Evolutionary conservation across 1,140 invertebrate species (phyloP).

Genomic region (Caenorhabditis brenneri): DNA sequence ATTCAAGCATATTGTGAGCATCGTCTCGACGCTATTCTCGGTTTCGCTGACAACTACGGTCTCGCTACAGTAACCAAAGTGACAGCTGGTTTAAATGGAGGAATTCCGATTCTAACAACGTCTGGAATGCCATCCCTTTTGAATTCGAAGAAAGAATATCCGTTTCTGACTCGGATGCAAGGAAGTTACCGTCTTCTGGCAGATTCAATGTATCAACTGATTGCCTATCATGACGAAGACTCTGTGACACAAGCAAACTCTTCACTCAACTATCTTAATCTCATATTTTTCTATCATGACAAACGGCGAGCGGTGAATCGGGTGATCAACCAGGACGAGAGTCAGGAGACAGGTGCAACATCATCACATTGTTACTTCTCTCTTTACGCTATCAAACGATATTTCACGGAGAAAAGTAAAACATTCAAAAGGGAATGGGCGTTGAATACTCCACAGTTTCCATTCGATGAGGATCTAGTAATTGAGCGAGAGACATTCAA

Average conservation of each 20-base stretch:
- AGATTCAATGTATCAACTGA: slow-evolving; percentile 65
- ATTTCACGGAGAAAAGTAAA: slow-evolving; percentile 64
- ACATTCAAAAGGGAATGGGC: slow-evolving; percentile 66
- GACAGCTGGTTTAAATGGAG: slow-evolving; percentile 79
- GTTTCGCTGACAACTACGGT: slow-evolving; percentile 88
- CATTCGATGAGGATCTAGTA: slow-evolving; percentile 68
- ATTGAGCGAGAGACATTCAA: slow-evolving; percentile 57
- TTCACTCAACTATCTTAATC: slow-evolving; percentile 62
- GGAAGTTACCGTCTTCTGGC: slow-evolving; percentile 81
- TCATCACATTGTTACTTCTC: slow-evolving; percentile 68
- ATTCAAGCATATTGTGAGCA: slow-evolving; percentile 63
- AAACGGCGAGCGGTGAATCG: slow-evolving; percentile 67
- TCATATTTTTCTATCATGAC: slow-evolving; percentile 71
- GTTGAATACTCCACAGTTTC: slow-evolving; percentile 60
- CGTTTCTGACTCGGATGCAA: slow-evolving; percentile 84
- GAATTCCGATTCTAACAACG: slow-evolving; percentile 84
- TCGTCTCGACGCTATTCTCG: slow-evolving; percentile 74
- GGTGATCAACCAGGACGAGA: slow-evolving; percentile 22
- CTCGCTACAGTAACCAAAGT: slow-evolving; percentile 87
- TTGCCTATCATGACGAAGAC: slow-evolving; percentile 59
- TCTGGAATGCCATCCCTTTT: slow-evolving; percentile 83
- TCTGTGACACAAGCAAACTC: slow-evolving; percentile 22
- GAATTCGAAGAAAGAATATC: slow-evolving; percentile 78
- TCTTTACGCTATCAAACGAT: slow-evolving; percentile 69
- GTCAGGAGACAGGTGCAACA: slow-evolving; percentile 52